Evolutionary conservation across 2,113 vertebrate genomes (phyloP).

Genomic region (Rhombomys opimus): DNA sequence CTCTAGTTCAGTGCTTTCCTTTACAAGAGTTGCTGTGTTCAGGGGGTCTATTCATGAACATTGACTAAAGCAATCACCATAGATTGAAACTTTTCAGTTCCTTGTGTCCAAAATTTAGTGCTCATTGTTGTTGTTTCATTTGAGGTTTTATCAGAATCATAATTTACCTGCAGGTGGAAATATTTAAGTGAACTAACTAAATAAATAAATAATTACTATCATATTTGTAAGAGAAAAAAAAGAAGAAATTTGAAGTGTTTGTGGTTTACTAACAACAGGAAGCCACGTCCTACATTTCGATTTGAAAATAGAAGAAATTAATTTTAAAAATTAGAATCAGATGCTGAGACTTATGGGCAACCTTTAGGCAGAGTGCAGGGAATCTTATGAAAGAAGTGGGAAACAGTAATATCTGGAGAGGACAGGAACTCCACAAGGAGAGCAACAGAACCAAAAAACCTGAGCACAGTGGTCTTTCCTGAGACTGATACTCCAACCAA

Average conservation of each 20-base stretch:
- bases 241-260: background rate
- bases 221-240: background rate
- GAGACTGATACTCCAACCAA: too few species aligned
- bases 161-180: background rate
- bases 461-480: too few species aligned
- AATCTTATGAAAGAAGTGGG: too few species aligned
- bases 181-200: background rate
- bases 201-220: background rate
- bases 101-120: background rate
- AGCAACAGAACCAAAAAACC: too few species aligned
- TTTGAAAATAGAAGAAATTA: background rate
- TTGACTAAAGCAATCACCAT: background rate
- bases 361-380: too few species aligned
- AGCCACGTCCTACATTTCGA: too few species aligned
- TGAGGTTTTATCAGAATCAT: background rate
- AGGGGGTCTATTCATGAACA: background rate
- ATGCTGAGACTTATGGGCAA: too few species aligned
- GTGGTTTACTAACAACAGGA: background rate
- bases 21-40: background rate
- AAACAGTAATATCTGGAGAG: too few species aligned
- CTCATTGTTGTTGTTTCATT: background rate
- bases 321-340: background rate
- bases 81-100: background rate
- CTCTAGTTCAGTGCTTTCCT: background rate
- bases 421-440: too few species aligned